Percentiles rank a stretch among this genome's conserved stretches.
phyloP scores from a whole-genome alignment of 2,113 vertebrate species.

The Aramus guarauna region DNA sequence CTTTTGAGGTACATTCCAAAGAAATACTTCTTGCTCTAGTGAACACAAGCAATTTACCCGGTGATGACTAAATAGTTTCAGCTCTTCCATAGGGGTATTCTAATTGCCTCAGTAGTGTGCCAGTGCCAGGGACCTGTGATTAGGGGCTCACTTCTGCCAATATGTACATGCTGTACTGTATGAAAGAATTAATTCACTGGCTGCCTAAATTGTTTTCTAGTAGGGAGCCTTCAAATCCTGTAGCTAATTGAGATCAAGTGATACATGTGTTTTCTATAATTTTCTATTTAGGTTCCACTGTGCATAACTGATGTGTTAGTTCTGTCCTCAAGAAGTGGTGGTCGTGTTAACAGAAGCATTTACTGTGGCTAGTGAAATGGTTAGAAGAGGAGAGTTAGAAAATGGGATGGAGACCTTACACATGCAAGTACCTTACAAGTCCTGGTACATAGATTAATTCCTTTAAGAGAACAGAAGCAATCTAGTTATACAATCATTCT shows the following conservation, averaged over 20 bases:
- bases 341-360: not conserved
- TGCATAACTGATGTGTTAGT: not conserved
- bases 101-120: constrained; percentile 9
- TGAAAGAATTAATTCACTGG: constrained; percentile 4
- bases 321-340: not conserved
- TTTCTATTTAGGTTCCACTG: not conserved
- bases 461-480: not conserved
- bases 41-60: constrained; percentile 30
- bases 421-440: not conserved
- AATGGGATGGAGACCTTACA: not conserved
- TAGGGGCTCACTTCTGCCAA: not conserved
- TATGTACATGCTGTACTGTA: not conserved
- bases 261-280: not conserved
- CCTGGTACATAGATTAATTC: not conserved
- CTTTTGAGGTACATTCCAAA: constrained; percentile 38
- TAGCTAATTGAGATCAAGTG: not conserved
- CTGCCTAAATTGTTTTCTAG: not conserved
- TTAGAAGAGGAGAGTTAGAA: not conserved
- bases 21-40: constrained; percentile 35
- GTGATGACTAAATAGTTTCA: not conserved
- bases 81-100: constrained; percentile 6
- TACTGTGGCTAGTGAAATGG: not conserved
- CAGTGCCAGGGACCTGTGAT: not conserved
- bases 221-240: constrained; percentile 1
- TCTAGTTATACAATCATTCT: not conserved